A percentile compares a stretch with the other conserved stretches of the same genome.
Evolutionary conservation across 2,113 vertebrate genomes (phyloP).

Genomic region (Mixornis gularis): DNA sequence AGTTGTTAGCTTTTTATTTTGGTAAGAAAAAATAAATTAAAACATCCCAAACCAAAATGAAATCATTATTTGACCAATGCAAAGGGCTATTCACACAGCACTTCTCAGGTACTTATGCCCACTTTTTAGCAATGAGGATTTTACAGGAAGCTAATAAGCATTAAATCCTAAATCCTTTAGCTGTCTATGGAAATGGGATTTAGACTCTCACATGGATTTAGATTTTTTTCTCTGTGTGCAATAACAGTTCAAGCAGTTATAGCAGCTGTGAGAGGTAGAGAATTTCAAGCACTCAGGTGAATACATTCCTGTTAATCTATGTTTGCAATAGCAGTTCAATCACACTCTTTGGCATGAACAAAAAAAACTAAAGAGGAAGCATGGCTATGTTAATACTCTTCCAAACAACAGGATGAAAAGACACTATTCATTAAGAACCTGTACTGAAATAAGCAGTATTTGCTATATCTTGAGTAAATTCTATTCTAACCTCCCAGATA

Average conservation of each 20-base stretch:
- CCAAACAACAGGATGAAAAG: neutral
- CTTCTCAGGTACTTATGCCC: neutral
- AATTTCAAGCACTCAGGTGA: neutral
- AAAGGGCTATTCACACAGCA: neutral
- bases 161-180: neutral
- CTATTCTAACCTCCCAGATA: neutral
- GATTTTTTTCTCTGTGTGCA: neutral
- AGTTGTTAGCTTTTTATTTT: neutral
- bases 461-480: neutral
- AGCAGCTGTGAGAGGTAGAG: conserved; percentile 19
- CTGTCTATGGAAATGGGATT: neutral
- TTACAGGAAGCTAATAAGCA: neutral
- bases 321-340: neutral
- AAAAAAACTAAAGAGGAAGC: neutral
- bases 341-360: conserved; percentile 7
- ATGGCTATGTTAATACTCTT: neutral
- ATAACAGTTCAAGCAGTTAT: neutral
- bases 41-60: neutral
- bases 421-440: neutral
- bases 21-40: neutral
- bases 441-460: neutral
- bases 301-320: neutral
- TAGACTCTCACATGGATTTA: neutral
- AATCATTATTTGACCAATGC: neutral
- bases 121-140: neutral